Evolutionary conservation across 1,140 invertebrate species (phyloP).

Genomic region (Bombus breviceps): DNA sequence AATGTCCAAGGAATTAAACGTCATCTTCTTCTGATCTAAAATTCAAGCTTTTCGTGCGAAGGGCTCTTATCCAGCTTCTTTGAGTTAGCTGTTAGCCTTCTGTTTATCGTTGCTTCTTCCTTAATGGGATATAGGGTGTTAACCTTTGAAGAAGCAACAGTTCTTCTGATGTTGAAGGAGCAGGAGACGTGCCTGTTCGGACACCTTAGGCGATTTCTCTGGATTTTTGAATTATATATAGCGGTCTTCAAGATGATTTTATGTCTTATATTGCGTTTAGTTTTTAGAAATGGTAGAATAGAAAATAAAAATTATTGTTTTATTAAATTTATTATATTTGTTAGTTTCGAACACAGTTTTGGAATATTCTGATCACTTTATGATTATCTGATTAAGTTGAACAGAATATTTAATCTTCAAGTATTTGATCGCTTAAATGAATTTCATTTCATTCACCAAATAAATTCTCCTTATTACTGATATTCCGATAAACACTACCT

Average conservation of each 20-base stretch:
- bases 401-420: too few species aligned
- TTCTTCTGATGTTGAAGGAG: not conserved
- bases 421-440: too few species aligned
- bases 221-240: not conserved
- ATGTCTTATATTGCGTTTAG: not conserved
- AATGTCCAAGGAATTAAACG: constrained; percentile 33
- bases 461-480: too few species aligned
- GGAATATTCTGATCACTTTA: too few species aligned
- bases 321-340: too few species aligned
- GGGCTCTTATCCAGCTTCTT: constrained; percentile 24
- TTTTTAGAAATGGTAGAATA: too few species aligned
- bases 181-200: not conserved
- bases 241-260: not conserved
- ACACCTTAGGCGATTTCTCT: not conserved
- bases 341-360: too few species aligned
- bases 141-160: constrained; percentile 49
- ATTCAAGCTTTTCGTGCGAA: constrained; percentile 45
- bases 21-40: constrained; percentile 53
- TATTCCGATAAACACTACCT: too few species aligned
- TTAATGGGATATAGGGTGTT: constrained; percentile 14
- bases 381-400: too few species aligned
- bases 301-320: too few species aligned
- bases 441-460: too few species aligned
- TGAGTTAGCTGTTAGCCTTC: not conserved
- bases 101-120: constrained; percentile 22